Base-by-base conservation (phyloP, 30 jellyfish, hydroid and myxozoan species). In the Catostylus mosaicus region DNA sequence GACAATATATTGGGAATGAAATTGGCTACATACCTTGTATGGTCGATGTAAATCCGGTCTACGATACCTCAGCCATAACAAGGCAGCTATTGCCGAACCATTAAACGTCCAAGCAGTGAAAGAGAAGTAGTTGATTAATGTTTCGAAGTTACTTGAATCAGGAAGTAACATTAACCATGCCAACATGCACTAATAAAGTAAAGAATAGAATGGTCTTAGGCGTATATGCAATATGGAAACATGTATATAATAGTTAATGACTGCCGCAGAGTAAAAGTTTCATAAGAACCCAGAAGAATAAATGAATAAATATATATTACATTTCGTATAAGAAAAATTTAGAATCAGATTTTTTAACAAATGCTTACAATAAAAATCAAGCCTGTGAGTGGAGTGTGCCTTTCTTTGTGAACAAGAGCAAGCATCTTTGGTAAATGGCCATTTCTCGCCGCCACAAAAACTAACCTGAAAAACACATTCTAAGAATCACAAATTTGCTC, bases 21-120 rank as follows among this genome's bases (percentile, higher is more conserved):
- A n/a, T n/a, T n/a, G n/a, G n/a, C n/a, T n/a, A n/a, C n/a, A n/a
- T n/a, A 89, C 99, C 88, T 89, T 95, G 78, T 88, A 95, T 20
- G 99, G 99, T 34, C 99, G 77, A 37, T 95, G 93, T 24, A 89
- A 57, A 57, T 89, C 94, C 11, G 99, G 99, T 46, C 89, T 84
- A 66, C 91, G 80, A 72, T 36, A 77, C 22, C 99, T 91, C 12
- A 95, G 79, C 96, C 96, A 95, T 20, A 95, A 87, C 63, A 95
- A 76, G 45, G 99, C 99, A 20, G 99, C 91, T 1, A 95, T 75
- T 0, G 99, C 89, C 8, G 97, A 91, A 12, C 99, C 99, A 74
- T 95, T 89, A 62, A 95, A 95, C 22, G 99, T 95, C 99, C 99
- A 95, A 0, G 99, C 99, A 35, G 99, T 97, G 75, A 95, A 95